Evolutionary conservation across 1,140 invertebrate species (phyloP).

Genomic region (Scylla paramamosain): DNA sequence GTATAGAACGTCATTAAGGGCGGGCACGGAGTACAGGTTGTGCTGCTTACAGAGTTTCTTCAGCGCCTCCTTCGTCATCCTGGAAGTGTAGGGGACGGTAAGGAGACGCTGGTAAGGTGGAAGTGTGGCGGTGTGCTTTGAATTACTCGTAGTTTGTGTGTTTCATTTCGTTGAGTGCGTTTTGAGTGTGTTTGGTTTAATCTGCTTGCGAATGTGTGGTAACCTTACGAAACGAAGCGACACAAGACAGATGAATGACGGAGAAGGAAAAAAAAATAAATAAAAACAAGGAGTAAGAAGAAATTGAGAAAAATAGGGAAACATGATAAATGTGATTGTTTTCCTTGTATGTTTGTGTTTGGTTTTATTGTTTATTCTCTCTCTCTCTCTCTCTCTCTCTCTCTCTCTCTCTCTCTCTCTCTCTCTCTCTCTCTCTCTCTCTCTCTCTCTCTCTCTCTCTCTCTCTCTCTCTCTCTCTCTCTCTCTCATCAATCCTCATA

Average conservation of each 20-base stretch:
- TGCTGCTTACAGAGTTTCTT: conserved; percentile 91
- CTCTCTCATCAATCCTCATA: background rate
- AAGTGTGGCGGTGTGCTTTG: background rate
- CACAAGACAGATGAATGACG: too few relatives aligned
- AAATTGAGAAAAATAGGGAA: too few relatives aligned
- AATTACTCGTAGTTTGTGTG: background rate
- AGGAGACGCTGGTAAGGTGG: background rate
- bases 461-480: conserved; percentile 20
- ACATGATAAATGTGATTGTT: too few relatives aligned
- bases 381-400: background rate
- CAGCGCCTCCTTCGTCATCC: conserved; percentile 81
- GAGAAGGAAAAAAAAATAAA: too few relatives aligned
- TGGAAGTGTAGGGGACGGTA: conserved; percentile 13
- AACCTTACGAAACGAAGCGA: too few relatives aligned
- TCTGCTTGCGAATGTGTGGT: too few relatives aligned
- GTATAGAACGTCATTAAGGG: conserved; percentile 96
- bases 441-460: conserved; percentile 20
- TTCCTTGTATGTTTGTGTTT: too few relatives aligned
- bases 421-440: conserved; percentile 16
- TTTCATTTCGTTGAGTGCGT: too few relatives aligned
- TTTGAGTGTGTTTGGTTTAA: too few relatives aligned
- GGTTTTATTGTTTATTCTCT: background rate
- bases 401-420: background rate
- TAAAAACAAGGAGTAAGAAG: too few relatives aligned
- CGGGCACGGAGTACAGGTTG: conserved; percentile 92